phyloP scores from a whole-genome alignment of 2,797 vertebrate genomes.

The Propithecus deckenii region DNA sequence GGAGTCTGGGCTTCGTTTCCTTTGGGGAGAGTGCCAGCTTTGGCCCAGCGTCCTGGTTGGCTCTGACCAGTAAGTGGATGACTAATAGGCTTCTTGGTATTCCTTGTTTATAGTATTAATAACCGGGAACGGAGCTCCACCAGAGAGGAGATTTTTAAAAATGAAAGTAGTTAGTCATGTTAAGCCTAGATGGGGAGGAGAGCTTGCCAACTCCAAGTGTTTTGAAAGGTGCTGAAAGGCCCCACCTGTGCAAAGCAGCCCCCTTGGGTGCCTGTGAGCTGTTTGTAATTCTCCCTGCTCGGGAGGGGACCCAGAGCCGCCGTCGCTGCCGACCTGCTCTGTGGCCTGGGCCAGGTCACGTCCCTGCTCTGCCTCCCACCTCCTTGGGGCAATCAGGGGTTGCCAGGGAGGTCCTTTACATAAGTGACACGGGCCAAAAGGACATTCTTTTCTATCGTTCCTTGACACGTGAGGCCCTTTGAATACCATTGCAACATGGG shows the following conservation, averaged over 20 bases:
- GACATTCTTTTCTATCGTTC: neutral
- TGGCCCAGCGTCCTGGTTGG: neutral
- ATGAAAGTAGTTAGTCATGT: neutral
- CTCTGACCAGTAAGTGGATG: neutral
- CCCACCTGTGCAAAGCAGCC: neutral
- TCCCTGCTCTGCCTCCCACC: too few species aligned
- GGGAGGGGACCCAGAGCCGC: neutral
- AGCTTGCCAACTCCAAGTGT: neutral
- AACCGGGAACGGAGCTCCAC: neutral
- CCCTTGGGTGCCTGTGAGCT: neutral
- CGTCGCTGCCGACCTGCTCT: too few species aligned
- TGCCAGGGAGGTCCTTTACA: neutral
- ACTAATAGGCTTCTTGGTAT: neutral
- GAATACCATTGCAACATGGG: neutral
- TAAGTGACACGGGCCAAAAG: neutral
- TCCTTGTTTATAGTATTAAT: slow-evolving; percentile 9
- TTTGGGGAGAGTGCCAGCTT: slow-evolving; percentile 27
- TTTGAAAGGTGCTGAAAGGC: slow-evolving; percentile 5
- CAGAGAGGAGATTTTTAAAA: neutral
- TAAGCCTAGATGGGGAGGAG: neutral
- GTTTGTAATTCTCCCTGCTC: neutral
- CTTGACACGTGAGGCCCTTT: neutral
- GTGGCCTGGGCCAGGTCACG: neutral
- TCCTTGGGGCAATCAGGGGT: neutral
- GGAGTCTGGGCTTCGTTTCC: neutral